Evolutionary conservation across 2,113 vertebrate species (phyloP), one percentile per base, ranked within the genome.

Genomic region (Ailurus styani): DNA sequence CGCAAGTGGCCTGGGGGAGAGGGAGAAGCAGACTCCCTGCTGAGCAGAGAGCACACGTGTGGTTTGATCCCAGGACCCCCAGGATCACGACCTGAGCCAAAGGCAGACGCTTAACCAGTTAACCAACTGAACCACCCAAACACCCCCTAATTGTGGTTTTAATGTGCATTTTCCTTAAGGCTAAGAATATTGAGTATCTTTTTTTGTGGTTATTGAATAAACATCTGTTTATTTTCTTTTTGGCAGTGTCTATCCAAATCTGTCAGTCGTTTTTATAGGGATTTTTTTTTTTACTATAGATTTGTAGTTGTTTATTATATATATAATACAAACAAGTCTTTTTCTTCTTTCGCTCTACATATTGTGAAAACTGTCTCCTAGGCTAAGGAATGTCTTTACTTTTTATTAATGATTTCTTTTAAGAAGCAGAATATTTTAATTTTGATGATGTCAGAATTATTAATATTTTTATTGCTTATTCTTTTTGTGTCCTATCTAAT

Each of bases 361-460:
- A 18, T n/a, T 82, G 4, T 29, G 17, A 79, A 72, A 70, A 86
- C 1, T 50, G 42, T 84, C 29, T 55, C 1, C 27, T 7, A 81
- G 0, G 15, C 12, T 86, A 73, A 29, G 1, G 0, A 0, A 15
- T 60, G 3, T 29, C 5, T 34, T 62, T 68, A 81, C 3, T 25
- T 86, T 79, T 85, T 31, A 37, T 52, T 66, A 87, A 57, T 83
- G 25, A 40, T 42, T 78, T 84, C 25, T 34, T 75, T 47, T 29
- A 2, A 45, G 55, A 50, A 64, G 3, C 3, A 54, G 37, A 25
- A 25, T 64, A 66, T 78, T 68, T 95, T 75, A 40, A 45, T n/a
- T 95, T 88, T 93, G 5, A 37, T 77, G 23, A 84, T 60, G 20
- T 54, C 2, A n/a, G 52, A 70, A 45, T 37, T 57, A 66, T 79